Percentiles rank a stretch among this genome's conserved stretches.
phyloP scores from a whole-genome alignment of 2,113 vertebrate species.

The Pterocles burchelli region DNA sequence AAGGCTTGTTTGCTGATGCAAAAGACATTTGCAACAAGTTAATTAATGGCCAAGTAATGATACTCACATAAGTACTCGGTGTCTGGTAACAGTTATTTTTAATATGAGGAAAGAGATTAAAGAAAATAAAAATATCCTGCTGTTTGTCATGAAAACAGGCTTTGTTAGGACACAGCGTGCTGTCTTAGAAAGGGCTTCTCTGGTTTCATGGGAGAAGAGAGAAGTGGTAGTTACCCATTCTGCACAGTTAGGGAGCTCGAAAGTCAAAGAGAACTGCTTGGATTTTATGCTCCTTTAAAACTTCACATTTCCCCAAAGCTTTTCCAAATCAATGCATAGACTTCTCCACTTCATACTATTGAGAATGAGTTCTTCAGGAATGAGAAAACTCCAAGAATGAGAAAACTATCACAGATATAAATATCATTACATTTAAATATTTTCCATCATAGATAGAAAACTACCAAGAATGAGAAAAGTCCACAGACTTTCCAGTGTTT shows the following conservation, averaged over 20 bases:
- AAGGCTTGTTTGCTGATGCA: not conserved
- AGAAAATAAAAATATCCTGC: not conserved
- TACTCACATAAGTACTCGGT: not conserved
- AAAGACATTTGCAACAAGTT: not conserved
- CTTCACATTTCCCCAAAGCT: not conserved
- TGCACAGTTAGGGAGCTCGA: not conserved
- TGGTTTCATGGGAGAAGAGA: not conserved
- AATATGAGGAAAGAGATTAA: not conserved
- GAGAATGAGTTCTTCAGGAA: not conserved
- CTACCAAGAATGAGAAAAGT: too few relatives aligned
- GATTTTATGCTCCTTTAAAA: not conserved
- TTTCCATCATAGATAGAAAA: too few relatives aligned
- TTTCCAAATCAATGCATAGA: not conserved
- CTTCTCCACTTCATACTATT: not conserved
- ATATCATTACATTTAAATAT: too few relatives aligned
- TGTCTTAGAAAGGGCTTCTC: not conserved
- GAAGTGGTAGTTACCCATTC: not conserved
- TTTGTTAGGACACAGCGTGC: fast-evolving
- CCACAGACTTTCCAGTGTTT: not conserved
- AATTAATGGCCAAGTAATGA: not conserved
- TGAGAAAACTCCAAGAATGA: too few relatives aligned
- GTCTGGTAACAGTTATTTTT: not conserved
- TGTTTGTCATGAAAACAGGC: not conserved
- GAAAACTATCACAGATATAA: too few relatives aligned
- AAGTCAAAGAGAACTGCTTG: not conserved